A percentile compares a stretch with the other conserved stretches of the same genome.
Evolutionary conservation across 2,113 vertebrate species (phyloP).

Genomic region (Neogale vison): DNA sequence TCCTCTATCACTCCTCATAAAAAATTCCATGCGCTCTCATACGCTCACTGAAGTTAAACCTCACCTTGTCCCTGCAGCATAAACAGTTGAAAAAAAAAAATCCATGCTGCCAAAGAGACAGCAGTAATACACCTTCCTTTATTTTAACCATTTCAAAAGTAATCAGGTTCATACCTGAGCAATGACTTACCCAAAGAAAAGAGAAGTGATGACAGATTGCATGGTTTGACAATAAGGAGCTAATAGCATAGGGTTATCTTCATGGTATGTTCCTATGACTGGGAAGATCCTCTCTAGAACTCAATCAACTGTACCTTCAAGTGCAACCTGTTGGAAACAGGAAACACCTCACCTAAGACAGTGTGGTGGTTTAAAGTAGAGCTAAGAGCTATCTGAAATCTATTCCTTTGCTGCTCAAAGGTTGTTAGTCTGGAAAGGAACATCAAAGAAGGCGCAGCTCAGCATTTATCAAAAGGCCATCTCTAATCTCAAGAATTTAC

Average conservation of each 20-base stretch:
- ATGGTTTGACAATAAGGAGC: neutral
- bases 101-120: neutral
- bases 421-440: neutral
- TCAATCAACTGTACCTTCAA: neutral
- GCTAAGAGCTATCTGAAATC: neutral
- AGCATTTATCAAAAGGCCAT: neutral
- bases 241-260: neutral
- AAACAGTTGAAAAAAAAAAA: conserved; percentile 15
- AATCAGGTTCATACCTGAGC: neutral
- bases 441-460: neutral
- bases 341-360: neutral
- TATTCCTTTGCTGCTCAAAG: neutral
- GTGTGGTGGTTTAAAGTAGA: neutral
- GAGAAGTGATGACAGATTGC: neutral
- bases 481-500: neutral
- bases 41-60: neutral
- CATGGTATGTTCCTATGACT: neutral
- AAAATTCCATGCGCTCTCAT: neutral
- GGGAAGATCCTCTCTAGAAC: neutral
- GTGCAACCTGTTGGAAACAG: neutral
- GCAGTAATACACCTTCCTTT: neutral
- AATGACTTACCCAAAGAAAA: neutral
- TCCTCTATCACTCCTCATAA: neutral
- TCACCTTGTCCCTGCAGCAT: neutral
- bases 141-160: conserved; percentile 36